A percentile compares a stretch with the other conserved stretches of the same genome.
These are phyloP conservation scores for Garra rufa DNA, from an alignment of 2,113 vertebrate species.

Conservation along the genomic window DNA sequence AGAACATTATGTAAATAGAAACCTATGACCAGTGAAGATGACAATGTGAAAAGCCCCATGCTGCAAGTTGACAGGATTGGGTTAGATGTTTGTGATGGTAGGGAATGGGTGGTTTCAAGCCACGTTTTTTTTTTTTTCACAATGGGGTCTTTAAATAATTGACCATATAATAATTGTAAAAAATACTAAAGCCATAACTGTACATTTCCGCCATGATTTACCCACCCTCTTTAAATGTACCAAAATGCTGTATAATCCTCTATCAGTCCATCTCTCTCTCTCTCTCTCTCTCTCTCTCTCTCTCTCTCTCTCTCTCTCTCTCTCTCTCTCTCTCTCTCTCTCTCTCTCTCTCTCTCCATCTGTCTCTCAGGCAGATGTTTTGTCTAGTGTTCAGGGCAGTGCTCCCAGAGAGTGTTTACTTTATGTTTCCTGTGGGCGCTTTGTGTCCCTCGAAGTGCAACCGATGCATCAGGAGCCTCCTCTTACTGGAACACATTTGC, in stretches of 20 bases:
- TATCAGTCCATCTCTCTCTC: slow-evolving; percentile 15
- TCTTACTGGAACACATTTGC: slow-evolving; percentile 24
- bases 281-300: neutral
- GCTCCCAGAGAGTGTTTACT: slow-evolving; percentile 56
- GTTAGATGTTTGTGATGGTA: too few relatives aligned
- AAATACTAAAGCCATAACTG: neutral
- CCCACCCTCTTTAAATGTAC: neutral
- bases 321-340: slow-evolving; percentile 16
- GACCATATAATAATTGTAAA: too few relatives aligned
- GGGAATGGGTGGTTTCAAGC: too few relatives aligned
- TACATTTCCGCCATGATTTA: neutral
- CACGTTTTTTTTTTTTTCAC: too few relatives aligned
- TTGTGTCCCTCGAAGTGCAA: neutral
- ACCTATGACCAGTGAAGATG: too few relatives aligned
- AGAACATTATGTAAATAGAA: too few relatives aligned
- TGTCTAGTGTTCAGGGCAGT: slow-evolving; percentile 51
- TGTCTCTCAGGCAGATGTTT: slow-evolving; percentile 36
- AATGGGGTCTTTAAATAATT: neutral
- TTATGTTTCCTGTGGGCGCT: slow-evolving; percentile 54
- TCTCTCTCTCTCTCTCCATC: slow-evolving; percentile 6
- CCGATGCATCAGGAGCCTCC: slow-evolving; percentile 15
- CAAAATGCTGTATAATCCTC: neutral
- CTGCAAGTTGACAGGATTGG: too few relatives aligned
- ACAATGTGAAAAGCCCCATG: too few relatives aligned
- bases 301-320: neutral